A percentile compares a stretch with the other conserved stretches of the same genome.
These are phyloP conservation scores for Cylindroiulus punctatus DNA, from an alignment of 2,888 invertebrate genomes.

Conservation along the genomic window DNA sequence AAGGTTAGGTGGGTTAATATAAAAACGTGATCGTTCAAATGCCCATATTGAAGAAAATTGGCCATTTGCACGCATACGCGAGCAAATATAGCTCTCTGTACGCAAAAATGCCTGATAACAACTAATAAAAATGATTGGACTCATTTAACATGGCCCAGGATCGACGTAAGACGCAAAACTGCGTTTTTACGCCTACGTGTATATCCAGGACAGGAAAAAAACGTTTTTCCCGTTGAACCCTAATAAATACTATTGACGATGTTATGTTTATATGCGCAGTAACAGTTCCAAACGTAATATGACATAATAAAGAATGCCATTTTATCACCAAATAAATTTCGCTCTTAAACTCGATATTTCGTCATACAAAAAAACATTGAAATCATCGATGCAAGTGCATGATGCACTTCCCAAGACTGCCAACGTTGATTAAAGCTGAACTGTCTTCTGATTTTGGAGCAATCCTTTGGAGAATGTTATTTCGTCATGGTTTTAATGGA, in stretches of 20 bases:
- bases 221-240: conserved; percentile 24
- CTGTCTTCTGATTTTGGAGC: neutral
- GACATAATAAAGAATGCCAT: conserved; percentile 50
- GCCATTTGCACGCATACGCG: conserved; percentile 31
- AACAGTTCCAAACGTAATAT: conserved; percentile 36
- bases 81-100: conserved; percentile 7
- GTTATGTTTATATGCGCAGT: conserved; percentile 35
- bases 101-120: conserved; percentile 41
- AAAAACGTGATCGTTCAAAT: conserved; percentile 14
- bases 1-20: conserved; percentile 29
- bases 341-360: conserved; percentile 49
- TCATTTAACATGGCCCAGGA: conserved; percentile 31
- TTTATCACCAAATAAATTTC: conserved; percentile 51
- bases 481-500: too few relatives aligned
- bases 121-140: conserved; percentile 45
- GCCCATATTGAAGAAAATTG: conserved; percentile 39
- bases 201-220: neutral
- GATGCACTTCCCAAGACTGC: neutral
- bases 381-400: conserved; percentile 6
- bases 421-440: neutral
- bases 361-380: conserved; percentile 36
- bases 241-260: conserved; percentile 47
- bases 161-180: neutral
- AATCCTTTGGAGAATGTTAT: too few relatives aligned
- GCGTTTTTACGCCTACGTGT: neutral